Percentiles rank a stretch among this genome's conserved stretches.
phyloP scores from a whole-genome alignment of 2,113 vertebrate species.

The Martes martes region DNA sequence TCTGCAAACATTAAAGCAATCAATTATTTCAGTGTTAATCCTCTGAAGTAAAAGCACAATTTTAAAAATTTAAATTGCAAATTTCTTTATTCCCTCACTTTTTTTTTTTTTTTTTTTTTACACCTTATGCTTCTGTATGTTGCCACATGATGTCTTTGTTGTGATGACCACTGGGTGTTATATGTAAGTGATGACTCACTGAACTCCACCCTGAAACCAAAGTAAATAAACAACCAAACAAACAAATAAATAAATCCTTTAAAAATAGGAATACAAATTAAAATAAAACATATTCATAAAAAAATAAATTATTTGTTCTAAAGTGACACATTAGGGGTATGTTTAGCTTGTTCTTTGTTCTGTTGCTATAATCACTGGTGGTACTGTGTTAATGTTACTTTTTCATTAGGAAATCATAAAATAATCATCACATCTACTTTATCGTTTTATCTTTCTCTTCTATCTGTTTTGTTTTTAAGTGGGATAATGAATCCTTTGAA shows the following conservation, averaged over 20 bases:
- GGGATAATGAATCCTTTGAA: background rate
- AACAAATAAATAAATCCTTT: background rate
- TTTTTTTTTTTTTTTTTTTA: background rate
- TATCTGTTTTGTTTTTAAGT: background rate
- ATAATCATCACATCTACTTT: background rate
- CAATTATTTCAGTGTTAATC: background rate
- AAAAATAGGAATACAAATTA: background rate
- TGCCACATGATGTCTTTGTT: background rate
- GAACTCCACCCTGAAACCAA: no score
- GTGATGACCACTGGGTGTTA: no score
- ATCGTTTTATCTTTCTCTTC: background rate
- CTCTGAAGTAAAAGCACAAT: background rate
- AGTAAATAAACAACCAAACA: background rate
- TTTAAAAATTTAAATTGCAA: background rate
- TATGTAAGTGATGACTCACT: no score
- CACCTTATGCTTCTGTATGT: background rate
- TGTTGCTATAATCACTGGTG: background rate
- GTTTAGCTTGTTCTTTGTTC: background rate
- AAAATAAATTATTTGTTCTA: background rate
- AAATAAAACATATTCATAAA: background rate
- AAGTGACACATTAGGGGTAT: background rate
- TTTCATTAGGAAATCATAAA: conserved; percentile 13
- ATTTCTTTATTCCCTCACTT: background rate
- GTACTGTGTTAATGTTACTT: background rate
- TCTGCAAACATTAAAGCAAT: background rate